A percentile compares a stretch with the other conserved stretches of the same genome.
Evolutionary conservation across 53 echinoderm and acorn worm genomes (phyloP).

Genomic region (Paracentrotus lividus): DNA sequence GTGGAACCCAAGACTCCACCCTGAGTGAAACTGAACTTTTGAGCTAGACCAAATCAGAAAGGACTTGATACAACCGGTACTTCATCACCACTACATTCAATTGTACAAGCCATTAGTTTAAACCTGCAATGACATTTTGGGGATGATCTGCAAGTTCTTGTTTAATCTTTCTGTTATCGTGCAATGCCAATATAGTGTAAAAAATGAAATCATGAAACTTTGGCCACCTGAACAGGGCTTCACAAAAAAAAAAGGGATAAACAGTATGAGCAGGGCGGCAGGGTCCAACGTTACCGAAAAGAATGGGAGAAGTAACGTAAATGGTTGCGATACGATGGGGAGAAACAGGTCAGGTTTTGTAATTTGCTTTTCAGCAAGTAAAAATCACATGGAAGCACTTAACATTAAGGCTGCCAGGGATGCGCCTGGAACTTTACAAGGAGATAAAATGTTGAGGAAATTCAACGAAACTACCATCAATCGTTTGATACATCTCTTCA

Average conservation of each 20-base stretch:
- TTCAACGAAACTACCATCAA: background rate
- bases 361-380: background rate
- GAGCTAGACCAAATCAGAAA: too few species aligned
- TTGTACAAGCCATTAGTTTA: too few species aligned
- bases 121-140: too few species aligned
- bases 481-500: background rate
- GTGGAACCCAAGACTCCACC: too few species aligned
- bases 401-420: background rate
- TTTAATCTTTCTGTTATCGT: too few species aligned
- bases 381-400: background rate
- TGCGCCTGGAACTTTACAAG: background rate
- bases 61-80: too few species aligned
- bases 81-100: too few species aligned
- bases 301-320: background rate
- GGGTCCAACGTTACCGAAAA: background rate
- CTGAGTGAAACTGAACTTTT: too few species aligned
- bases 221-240: too few species aligned
- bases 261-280: background rate
- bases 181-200: too few species aligned
- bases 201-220: too few species aligned
- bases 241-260: background rate
- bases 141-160: too few species aligned
- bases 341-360: background rate
- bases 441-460: background rate
- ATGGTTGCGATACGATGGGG: background rate